Percentiles rank a stretch among this genome's conserved stretches.
These are phyloP conservation scores for Myopa tessellatipennis DNA, from an alignment of 2,888 invertebrate genomes.

Conservation along the genomic window DNA sequence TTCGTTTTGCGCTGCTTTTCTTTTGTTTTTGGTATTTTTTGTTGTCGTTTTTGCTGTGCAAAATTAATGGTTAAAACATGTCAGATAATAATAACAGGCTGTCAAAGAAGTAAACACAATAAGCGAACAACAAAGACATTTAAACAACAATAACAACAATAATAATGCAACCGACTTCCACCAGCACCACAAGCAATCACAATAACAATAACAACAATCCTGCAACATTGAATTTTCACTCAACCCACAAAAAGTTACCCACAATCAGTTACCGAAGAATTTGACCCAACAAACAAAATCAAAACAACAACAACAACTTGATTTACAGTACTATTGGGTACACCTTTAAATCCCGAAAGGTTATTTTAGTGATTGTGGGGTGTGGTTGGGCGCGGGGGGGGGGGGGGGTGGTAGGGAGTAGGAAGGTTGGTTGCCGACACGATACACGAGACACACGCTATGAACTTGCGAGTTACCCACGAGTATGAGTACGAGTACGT, in stretches of 20 bases:
- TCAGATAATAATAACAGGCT: slow-evolving; percentile 11
- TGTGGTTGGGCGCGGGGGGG: too few relatives aligned
- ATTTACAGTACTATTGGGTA: too few relatives aligned
- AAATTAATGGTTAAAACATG: slow-evolving; percentile 16
- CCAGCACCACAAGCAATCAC: neutral
- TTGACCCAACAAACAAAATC: too few relatives aligned
- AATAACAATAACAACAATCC: slow-evolving; percentile 1
- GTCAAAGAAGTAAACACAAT: slow-evolving; percentile 5
- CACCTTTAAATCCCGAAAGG: too few relatives aligned
- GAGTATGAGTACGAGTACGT: too few relatives aligned
- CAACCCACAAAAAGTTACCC: neutral
- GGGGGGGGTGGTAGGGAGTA: too few relatives aligned
- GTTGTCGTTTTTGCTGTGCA: neutral
- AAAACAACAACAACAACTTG: neutral
- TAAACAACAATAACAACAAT: slow-evolving; percentile 4
- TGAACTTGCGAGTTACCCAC: too few relatives aligned
- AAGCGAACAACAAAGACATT: neutral
- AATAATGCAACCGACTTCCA: too few relatives aligned
- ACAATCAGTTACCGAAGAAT: neutral
- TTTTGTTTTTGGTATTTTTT: slow-evolving; percentile 19
- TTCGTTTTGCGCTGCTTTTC: neutral
- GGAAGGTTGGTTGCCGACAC: too few relatives aligned
- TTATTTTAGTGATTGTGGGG: too few relatives aligned
- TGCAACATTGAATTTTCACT: neutral
- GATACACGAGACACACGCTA: too few relatives aligned